These are phyloP conservation scores for Catharus ustulatus DNA, from an alignment of 2,797 vertebrate species.

Conservation along the genomic window DNA sequence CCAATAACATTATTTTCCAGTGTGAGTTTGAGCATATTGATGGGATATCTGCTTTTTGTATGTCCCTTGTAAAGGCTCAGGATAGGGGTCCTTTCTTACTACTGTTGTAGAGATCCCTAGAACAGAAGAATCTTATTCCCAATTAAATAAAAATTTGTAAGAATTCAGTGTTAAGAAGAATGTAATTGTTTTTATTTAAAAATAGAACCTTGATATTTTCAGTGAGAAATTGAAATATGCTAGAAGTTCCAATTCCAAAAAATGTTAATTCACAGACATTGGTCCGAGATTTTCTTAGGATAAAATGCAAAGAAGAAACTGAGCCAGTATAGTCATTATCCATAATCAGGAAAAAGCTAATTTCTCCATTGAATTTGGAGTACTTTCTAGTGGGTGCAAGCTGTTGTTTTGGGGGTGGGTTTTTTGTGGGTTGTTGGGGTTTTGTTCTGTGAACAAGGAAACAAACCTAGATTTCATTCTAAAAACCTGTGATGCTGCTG, in stretches of 20 bases:
- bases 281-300: neutral
- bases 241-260: neutral
- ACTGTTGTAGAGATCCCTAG: neutral
- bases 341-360: neutral
- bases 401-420: rapidly evolving
- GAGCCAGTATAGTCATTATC: neutral
- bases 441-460: neutral
- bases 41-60: neutral
- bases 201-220: neutral
- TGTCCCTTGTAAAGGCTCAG: neutral
- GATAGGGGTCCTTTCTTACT: neutral
- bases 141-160: neutral
- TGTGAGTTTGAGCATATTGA: neutral
- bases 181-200: neutral
- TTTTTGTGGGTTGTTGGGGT: rapidly evolving
- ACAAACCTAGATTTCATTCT: neutral
- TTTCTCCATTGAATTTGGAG: neutral
- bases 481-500: neutral
- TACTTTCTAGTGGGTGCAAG: rapidly evolving
- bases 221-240: neutral
- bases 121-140: neutral
- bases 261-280: neutral
- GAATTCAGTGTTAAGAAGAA: neutral
- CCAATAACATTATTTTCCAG: neutral
- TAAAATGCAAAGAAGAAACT: neutral